Evolutionary conservation across 2,888 invertebrate genomes (phyloP).

Genomic region (Acronicta alni): DNA sequence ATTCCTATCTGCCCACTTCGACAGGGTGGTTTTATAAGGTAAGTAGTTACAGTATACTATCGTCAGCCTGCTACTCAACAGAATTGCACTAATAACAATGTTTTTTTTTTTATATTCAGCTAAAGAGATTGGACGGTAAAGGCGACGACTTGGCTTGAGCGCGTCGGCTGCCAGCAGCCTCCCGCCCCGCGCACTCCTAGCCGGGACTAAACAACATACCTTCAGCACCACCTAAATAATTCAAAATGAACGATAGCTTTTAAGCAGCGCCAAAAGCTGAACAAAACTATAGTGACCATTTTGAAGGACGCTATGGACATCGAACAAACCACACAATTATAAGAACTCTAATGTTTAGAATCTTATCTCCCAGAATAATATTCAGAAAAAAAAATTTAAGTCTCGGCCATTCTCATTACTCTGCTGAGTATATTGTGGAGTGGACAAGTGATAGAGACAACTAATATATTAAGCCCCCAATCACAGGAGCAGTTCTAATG

Average conservation of each 20-base stretch:
- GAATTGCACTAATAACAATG: slow-evolving; percentile 4
- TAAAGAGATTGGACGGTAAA: slow-evolving; percentile 85
- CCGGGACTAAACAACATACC: slow-evolving; percentile 10
- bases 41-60: slow-evolving; percentile 18
- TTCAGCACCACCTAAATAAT: slow-evolving; percentile 28
- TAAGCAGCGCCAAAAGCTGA: slow-evolving; percentile 21
- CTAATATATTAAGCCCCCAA: slow-evolving; percentile 26
- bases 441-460: slow-evolving; percentile 42
- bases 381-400: slow-evolving; percentile 1
- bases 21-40: slow-evolving; percentile 48
- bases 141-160: slow-evolving; percentile 84
- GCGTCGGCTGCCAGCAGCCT: slow-evolving; percentile 33
- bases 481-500: slow-evolving; percentile 30
- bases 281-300: slow-evolving; percentile 28
- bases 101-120: slow-evolving; percentile 64
- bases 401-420: slow-evolving; percentile 51
- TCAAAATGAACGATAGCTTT: slow-evolving; percentile 46
- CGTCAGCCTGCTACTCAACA: neutral
- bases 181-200: slow-evolving; percentile 38
- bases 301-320: slow-evolving; percentile 24
- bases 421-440: slow-evolving; percentile 48
- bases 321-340: slow-evolving; percentile 23
- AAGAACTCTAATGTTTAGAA: slow-evolving; percentile 33
- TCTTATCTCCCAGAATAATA: slow-evolving; percentile 24
- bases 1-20: slow-evolving; percentile 37